A percentile compares a stretch with the other conserved stretches of the same genome.
These are phyloP conservation scores for Cerceris rybyensis DNA, from an alignment of 2,888 invertebrate genomes.

Conservation along the genomic window DNA sequence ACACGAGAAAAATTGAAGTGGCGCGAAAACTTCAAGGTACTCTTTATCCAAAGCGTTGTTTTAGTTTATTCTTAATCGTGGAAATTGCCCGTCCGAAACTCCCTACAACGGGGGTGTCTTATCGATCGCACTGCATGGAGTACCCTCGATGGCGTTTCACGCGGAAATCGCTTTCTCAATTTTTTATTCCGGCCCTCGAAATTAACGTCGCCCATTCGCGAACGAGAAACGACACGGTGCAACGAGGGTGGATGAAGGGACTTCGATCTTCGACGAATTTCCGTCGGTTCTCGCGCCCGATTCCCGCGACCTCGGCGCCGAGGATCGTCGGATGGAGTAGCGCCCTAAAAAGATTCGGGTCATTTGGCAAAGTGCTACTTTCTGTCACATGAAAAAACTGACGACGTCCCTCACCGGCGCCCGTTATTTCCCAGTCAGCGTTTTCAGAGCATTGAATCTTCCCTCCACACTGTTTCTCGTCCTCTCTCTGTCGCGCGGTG, in stretches of 20 bases:
- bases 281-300: constrained; percentile 51
- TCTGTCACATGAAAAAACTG: constrained; percentile 79
- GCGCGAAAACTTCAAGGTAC: no score
- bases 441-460: constrained; percentile 64
- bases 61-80: constrained; percentile 11
- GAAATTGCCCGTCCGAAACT: constrained; percentile 16
- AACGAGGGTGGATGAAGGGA: constrained; percentile 41
- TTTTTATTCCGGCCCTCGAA: constrained; percentile 50
- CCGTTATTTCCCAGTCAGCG: constrained; percentile 76
- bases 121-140: background rate
- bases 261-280: constrained; percentile 51
- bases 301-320: constrained; percentile 54
- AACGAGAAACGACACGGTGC: constrained; percentile 25
- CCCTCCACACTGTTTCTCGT: background rate
- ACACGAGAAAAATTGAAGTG: no score
- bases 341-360: constrained; percentile 79
- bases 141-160: background rate
- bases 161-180: constrained; percentile 7
- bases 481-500: no score
- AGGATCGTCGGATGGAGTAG: constrained; percentile 39
- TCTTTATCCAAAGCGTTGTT: constrained; percentile 2
- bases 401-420: constrained; percentile 71
- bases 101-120: background rate
- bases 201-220: constrained; percentile 65
- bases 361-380: constrained; percentile 82